These are phyloP conservation scores for Drosophila dunni DNA, from an alignment of 1,140 invertebrate species.

Conservation along the genomic window DNA sequence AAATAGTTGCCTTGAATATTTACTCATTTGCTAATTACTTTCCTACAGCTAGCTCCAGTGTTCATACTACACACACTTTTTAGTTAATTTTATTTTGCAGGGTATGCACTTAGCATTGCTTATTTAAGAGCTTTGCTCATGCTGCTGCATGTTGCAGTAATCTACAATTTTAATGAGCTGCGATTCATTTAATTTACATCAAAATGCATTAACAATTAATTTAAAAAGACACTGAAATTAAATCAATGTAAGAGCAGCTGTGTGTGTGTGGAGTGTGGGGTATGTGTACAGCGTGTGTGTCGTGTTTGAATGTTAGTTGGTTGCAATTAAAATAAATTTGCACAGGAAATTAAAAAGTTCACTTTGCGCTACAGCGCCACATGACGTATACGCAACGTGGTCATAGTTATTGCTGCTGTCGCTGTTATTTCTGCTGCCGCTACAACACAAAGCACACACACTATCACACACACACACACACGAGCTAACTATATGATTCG, in stretches of 20 bases:
- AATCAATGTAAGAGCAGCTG: constrained; percentile 51
- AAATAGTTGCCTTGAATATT: no score
- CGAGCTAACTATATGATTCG: constrained; percentile 9
- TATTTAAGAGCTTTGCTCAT: constrained; percentile 36
- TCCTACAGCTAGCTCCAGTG: no score
- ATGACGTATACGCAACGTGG: constrained; percentile 78
- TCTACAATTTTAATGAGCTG: constrained; percentile 45
- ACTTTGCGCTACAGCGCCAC: constrained; percentile 47
- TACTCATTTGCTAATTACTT: no score
- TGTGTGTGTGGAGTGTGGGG: background rate
- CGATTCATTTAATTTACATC: constrained; percentile 45
- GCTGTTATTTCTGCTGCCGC: constrained; percentile 18
- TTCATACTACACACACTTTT: no score
- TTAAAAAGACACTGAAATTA: constrained; percentile 45
- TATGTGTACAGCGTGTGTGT: background rate
- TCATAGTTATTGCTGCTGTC: constrained; percentile 64
- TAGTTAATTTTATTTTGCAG: background rate
- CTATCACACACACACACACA: constrained; percentile 7
- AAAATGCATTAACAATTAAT: constrained; percentile 55
- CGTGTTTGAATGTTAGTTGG: constrained; percentile 36
- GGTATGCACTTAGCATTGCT: background rate
- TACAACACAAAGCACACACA: background rate
- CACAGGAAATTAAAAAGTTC: constrained; percentile 66
- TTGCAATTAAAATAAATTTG: constrained; percentile 73
- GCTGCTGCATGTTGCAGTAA: constrained; percentile 5